These are phyloP conservation scores for Malaclemys terrapin DNA, from an alignment of 2,113 vertebrate species.

Conservation along the genomic window DNA sequence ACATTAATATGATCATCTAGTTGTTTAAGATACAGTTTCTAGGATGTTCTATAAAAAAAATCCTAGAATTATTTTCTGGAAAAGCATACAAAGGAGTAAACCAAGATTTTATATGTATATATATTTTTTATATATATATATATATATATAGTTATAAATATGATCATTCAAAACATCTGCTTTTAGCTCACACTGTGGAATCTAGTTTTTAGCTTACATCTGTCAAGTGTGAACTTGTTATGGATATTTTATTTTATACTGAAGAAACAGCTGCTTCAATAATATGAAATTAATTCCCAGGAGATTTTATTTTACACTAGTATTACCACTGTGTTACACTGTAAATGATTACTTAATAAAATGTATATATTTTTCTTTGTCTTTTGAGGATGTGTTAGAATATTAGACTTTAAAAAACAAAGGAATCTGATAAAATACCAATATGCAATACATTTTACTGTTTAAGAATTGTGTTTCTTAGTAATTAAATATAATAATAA, in stretches of 20 bases:
- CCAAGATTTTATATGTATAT: slow-evolving; percentile 46
- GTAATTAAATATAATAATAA: neutral
- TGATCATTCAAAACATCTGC: slow-evolving; percentile 86
- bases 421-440: neutral
- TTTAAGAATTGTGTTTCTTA: neutral
- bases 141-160: slow-evolving; percentile 69
- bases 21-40: slow-evolving; percentile 53
- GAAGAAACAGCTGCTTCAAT: slow-evolving; percentile 85
- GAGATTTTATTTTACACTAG: slow-evolving; percentile 66
- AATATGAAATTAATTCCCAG: slow-evolving; percentile 83
- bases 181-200: slow-evolving; percentile 81
- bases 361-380: slow-evolving; percentile 73
- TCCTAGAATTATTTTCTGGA: slow-evolving; percentile 49
- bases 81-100: slow-evolving; percentile 57
- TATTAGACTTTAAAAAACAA: slow-evolving; percentile 40
- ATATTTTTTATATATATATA: neutral
- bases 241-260: slow-evolving; percentile 83
- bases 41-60: slow-evolving; percentile 54
- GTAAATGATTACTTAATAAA: slow-evolving; percentile 73
- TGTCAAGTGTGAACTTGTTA: slow-evolving; percentile 89
- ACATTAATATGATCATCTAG: slow-evolving; percentile 41
- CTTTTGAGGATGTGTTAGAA: slow-evolving; percentile 55
- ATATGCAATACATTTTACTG: neutral
- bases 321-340: slow-evolving; percentile 63
- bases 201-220: slow-evolving; percentile 82